A percentile compares a stretch with the other conserved stretches of the same genome.
Evolutionary conservation across 2,888 invertebrate genomes (phyloP).

Genomic region (Agonopterix heracliana): DNA sequence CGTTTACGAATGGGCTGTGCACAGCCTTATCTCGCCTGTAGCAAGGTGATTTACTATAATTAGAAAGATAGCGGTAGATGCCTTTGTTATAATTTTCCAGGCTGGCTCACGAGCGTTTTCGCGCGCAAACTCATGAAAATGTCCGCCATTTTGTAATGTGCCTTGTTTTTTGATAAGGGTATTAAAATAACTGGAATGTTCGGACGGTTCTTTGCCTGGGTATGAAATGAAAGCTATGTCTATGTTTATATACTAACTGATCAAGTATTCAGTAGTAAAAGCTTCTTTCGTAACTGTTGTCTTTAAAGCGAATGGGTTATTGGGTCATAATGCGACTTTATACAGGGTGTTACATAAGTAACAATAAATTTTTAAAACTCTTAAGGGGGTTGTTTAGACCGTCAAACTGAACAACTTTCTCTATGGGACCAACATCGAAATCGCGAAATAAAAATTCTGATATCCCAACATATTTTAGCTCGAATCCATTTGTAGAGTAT

Average conservation of each 20-base stretch:
- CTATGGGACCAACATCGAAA: no score
- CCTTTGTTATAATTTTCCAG: conserved; percentile 77
- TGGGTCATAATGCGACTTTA: no score
- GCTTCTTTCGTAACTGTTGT: no score
- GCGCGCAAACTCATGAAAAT: conserved; percentile 72
- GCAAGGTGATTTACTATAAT: conserved; percentile 77
- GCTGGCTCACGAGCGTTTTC: conserved; percentile 68
- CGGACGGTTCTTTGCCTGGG: conserved; percentile 53
- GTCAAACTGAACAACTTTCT: no score
- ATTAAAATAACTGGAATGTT: conserved; percentile 70
- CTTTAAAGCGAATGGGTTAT: no score
- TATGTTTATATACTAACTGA: not conserved
- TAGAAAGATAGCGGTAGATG: conserved; percentile 77
- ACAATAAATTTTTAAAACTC: no score
- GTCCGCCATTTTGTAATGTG: conserved; percentile 74
- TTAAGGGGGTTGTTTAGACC: no score
- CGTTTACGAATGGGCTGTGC: conserved; percentile 47
- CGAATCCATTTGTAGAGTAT: no score
- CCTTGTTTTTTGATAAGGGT: conserved; percentile 76
- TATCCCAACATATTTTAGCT: no score
- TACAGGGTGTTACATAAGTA: no score
- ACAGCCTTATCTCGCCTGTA: conserved; percentile 71
- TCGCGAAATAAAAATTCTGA: no score
- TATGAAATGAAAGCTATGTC: conserved; percentile 13
- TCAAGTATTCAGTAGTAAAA: no score